Evolutionary conservation across 2,888 invertebrate genomes (phyloP).

Genomic region (Tridacna crocea): DNA sequence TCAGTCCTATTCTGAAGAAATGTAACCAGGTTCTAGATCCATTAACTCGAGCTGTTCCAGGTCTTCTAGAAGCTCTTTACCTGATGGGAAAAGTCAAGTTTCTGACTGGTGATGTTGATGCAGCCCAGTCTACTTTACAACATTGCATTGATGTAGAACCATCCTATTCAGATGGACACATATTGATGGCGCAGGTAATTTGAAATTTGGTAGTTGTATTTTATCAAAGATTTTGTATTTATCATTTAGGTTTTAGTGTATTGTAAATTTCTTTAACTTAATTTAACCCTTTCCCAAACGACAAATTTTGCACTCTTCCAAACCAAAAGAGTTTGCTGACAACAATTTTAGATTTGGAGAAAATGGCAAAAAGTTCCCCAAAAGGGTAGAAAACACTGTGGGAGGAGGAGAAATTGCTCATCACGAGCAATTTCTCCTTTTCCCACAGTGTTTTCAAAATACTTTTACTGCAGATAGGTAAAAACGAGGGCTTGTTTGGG

Average conservation of each 20-base stretch:
- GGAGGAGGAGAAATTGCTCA: neutral
- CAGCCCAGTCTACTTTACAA: slow-evolving; percentile 90
- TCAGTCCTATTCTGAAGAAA: slow-evolving; percentile 86
- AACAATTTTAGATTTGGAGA: too few relatives aligned
- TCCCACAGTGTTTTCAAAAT: too few relatives aligned
- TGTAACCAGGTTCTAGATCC: slow-evolving; percentile 89
- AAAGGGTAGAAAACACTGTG: neutral
- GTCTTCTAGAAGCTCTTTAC: slow-evolving; percentile 87
- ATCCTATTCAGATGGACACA: slow-evolving; percentile 92
- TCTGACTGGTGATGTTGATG: slow-evolving; percentile 90
- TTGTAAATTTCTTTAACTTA: too few relatives aligned
- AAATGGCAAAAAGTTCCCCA: too few relatives aligned
- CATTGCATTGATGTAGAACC: slow-evolving; percentile 91
- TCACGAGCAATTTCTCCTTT: too few relatives aligned
- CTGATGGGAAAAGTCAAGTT: slow-evolving; percentile 92
- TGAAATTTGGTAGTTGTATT: neutral
- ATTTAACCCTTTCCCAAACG: neutral
- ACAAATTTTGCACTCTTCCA: too few relatives aligned
- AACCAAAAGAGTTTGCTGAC: too few relatives aligned
- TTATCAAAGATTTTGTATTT: too few relatives aligned
- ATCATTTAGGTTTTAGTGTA: too few relatives aligned
- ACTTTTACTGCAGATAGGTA: too few relatives aligned
- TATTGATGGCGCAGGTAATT: slow-evolving; percentile 89
- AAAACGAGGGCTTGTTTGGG: too few relatives aligned
- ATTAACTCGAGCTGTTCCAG: slow-evolving; percentile 92